phyloP scores from a whole-genome alignment of 2,888 invertebrate species.

The Yponomeuta cagnagella region DNA sequence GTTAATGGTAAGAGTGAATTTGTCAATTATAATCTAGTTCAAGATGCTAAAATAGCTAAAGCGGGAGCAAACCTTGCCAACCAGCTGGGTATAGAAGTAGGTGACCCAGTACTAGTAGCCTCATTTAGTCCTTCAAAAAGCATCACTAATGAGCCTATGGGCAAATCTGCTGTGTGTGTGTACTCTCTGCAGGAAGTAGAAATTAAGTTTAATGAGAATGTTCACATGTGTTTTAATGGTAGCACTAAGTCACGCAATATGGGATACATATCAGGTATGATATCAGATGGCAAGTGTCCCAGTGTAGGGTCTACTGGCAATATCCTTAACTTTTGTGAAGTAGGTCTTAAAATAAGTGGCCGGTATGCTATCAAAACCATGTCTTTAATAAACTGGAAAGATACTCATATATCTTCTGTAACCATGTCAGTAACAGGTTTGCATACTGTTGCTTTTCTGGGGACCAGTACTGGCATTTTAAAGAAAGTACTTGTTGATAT shows the following conservation, averaged over 20 bases:
- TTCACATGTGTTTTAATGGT: slow-evolving; percentile 98
- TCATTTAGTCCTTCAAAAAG: slow-evolving; percentile 93
- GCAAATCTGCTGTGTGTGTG: slow-evolving; percentile 93
- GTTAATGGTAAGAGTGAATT: slow-evolving; percentile 65
- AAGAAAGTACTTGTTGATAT: slow-evolving; percentile 85
- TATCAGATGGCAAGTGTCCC: slow-evolving; percentile 93
- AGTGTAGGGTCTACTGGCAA: slow-evolving; percentile 91
- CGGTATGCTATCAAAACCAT: slow-evolving; percentile 87
- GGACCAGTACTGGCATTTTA: slow-evolving; percentile 88
- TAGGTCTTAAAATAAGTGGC: slow-evolving; percentile 94
- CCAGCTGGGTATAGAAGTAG: slow-evolving; percentile 86
- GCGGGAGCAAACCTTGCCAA: slow-evolving; percentile 90
- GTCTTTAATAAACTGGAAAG: slow-evolving; percentile 85
- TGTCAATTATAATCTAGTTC: slow-evolving; percentile 90
- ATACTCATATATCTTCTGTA: slow-evolving; percentile 88
- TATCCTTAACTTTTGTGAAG: slow-evolving; percentile 93
- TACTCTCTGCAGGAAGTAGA: slow-evolving; percentile 94
- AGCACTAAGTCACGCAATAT: slow-evolving; percentile 93
- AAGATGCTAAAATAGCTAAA: slow-evolving; percentile 92
- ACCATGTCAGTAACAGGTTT: slow-evolving; percentile 91
- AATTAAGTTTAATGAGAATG: slow-evolving; percentile 95
- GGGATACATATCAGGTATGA: slow-evolving; percentile 93
- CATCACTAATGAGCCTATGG: slow-evolving; percentile 87
- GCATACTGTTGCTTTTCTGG: slow-evolving; percentile 95
- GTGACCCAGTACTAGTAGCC: slow-evolving; percentile 88